Evolutionary conservation across 64 coral and sea anemone species (phyloP).

Genomic region (Actinia tenebrosa): DNA sequence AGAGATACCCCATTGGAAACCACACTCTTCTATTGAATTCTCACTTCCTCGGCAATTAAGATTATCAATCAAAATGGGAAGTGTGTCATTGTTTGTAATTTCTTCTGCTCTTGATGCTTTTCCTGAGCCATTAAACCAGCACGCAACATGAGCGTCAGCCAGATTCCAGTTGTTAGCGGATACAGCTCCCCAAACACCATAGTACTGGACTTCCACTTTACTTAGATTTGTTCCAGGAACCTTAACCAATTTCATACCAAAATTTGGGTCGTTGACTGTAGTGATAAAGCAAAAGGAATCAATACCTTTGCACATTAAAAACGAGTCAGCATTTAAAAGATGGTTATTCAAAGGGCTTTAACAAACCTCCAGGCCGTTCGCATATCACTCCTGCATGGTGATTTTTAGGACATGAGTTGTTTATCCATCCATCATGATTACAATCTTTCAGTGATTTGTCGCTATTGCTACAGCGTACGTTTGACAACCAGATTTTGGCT

Average conservation of each 20-base stretch:
- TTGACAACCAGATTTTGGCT: neutral
- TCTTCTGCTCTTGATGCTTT: neutral
- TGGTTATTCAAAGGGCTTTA: neutral
- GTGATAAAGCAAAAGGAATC: neutral
- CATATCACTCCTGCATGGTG: slow-evolving; percentile 8
- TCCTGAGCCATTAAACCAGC: neutral
- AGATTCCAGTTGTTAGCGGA: neutral
- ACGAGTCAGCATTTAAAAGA: neutral
- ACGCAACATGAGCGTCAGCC: neutral
- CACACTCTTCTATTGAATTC: neutral
- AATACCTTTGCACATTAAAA: neutral
- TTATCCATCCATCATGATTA: neutral
- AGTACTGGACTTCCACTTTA: neutral
- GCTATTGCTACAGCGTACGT: neutral
- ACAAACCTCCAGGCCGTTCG: neutral
- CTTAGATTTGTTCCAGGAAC: neutral
- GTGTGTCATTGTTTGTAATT: too few relatives aligned
- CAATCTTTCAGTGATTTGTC: neutral
- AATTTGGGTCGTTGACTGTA: neutral
- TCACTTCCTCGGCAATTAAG: neutral
- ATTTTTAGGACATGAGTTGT: neutral
- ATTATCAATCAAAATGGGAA: neutral
- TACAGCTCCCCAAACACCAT: neutral
- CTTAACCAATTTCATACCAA: neutral
- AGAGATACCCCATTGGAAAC: neutral